Evolutionary conservation across 2,113 vertebrate species (phyloP), one percentile per base, ranked within the genome.

Genomic region (Seriola quinqueradiata): DNA sequence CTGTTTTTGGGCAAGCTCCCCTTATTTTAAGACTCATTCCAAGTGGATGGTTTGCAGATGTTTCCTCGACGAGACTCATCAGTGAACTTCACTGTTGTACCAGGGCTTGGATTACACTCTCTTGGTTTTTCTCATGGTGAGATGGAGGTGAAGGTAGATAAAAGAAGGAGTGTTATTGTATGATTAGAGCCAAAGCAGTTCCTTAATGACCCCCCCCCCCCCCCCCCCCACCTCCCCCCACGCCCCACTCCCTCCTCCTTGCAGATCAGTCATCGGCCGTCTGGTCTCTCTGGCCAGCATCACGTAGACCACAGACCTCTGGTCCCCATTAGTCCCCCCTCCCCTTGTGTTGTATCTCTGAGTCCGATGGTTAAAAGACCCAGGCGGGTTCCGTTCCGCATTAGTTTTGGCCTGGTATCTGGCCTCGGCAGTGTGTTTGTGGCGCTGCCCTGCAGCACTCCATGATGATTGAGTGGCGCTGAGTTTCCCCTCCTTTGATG

Each of bases 211-310:
- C 28, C 19, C 36, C 59, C 25, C 57, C 13, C 14, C 13, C 50
- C n/a, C 58, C 25, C 42, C 40, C 4, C 11, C 23, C 57, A 44
- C 14, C 13, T 52, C n/a, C 58, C 25, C 42, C 40, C 4, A n/a
- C 21, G 28, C 28, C 7, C 3, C 58, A 4, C 77, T 63, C 79
- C 84, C 59, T 44, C 59, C 83, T 69, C 66, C 76, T 65, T 78
- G 78, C 69, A 84, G 87, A 92, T 94, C 94, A 91, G 83, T 91
- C 90, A 92, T 90, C 90, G 69, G 86, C 42, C 77, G 73, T 82
- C 92, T 93, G 90, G 81, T 90, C 90, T 86, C 83, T 88, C 90
- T 92, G 90, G 87, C 85, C 92, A 90, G 91, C 85, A 85, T 93
- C 91, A 92, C 75, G 70, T 89, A 85, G 81, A 85, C 86, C 80